phyloP scores from a whole-genome alignment of 2,113 vertebrate genomes.

The Melanerpes aurifrons region DNA sequence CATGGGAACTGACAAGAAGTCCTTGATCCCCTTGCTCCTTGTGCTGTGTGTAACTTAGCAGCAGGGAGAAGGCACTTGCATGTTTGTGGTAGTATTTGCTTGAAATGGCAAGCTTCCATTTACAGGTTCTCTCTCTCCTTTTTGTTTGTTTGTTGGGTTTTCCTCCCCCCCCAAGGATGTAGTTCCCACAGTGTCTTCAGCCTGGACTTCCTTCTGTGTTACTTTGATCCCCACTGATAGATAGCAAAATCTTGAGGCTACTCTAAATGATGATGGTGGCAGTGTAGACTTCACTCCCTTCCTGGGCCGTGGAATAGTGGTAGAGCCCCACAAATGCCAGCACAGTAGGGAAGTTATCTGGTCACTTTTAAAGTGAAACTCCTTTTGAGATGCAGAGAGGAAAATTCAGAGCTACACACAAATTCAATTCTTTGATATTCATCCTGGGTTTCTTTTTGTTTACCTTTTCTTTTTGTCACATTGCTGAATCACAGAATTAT shows the following conservation, averaged over 20 bases:
- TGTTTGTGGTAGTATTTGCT: not conserved
- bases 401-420: not conserved
- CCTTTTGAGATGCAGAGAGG: not conserved
- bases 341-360: not conserved
- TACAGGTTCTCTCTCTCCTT: not conserved
- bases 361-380: not conserved
- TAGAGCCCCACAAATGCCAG: not conserved
- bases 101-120: not conserved
- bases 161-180: rapidly evolving
- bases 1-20: rapidly evolving
- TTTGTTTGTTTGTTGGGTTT: not conserved
- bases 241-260: not conserved
- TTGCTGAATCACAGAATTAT: not conserved
- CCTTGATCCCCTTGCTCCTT: not conserved
- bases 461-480: not conserved
- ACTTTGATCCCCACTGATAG: not conserved
- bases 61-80: rapidly evolving
- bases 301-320: not conserved
- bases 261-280: not conserved
- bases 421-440: not conserved
- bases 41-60: rapidly evolving
- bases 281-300: not conserved
- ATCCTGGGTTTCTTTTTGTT: not conserved
- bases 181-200: not conserved
- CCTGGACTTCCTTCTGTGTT: not conserved